Base-by-base conservation (phyloP, 1,140 invertebrate species). In the Dendroctonus ponderosae region DNA sequence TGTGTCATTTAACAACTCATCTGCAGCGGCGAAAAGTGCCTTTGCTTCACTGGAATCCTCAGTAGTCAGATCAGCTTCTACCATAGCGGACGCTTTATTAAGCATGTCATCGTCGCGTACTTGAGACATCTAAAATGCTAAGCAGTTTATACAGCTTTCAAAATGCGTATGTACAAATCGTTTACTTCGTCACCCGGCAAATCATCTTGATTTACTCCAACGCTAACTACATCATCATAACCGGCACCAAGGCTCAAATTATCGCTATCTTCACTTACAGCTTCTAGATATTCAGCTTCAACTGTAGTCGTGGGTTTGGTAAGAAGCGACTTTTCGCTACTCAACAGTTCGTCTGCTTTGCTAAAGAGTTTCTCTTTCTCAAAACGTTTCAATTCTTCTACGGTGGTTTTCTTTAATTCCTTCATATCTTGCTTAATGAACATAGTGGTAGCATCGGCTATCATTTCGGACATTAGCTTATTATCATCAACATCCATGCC, bases 361-460 rank as follows among this genome's bases (percentile, higher is more conserved):
- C 26, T 52, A 59, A 66, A 58, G 9, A 66, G 37, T 11, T 59
- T 41, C n/a, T 54, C 54, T 38, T 66, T 66, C 12, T 66, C 48
- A 7, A 41, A 52, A 7, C 46, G 37, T 44, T 14, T 44, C 9
- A 66, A 15, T 43, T 66, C 54, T 26, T 39, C 40, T 8, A 42
- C 38, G 5, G 54, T 57, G 3, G 56, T 66, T 52, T 51, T 58
- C 39, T 52, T 50, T 37, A 52, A 11, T 43, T 59, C 15, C 5
- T 41, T 12, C n/a, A 54, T 42, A 44, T 66, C 39, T 9, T 59
- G 5, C 7, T 38, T 66, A n/a, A 59, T 43, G 44, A 59, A 66
- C 6, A 43, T 42, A 5, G 63, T 59, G 6, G 63, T 59, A 4
- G 54, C 39, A 37, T 66, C 50, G 4, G 54, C 53, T 43, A 15